phyloP scores from a whole-genome alignment of 2,797 vertebrate species.

The Scarus forsteni region DNA sequence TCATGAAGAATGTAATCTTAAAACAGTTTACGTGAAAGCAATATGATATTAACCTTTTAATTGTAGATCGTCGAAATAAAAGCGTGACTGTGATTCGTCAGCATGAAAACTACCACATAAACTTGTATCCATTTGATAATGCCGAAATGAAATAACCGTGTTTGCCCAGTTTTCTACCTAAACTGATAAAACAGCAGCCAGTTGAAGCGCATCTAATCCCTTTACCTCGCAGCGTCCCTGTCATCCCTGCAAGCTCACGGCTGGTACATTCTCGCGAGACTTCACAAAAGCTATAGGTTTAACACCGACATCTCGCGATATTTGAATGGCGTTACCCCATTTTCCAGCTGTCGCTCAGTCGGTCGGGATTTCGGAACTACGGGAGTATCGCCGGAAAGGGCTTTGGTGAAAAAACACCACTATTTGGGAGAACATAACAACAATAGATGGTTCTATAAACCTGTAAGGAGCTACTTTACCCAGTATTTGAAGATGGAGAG shows the following conservation, averaged over 20 bases:
- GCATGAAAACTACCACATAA: no score
- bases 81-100: no score
- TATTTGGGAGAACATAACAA: conserved; percentile 5
- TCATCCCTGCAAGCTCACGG: background rate
- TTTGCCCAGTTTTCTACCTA: background rate
- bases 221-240: conserved; percentile 8
- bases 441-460: conserved; percentile 35
- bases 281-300: rapidly evolving
- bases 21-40: no score
- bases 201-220: conserved; percentile 25
- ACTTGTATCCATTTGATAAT: no score
- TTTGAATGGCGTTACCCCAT: conserved; percentile 69
- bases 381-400: conserved; percentile 67
- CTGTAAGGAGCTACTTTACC: conserved; percentile 9
- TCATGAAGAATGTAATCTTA: no score
- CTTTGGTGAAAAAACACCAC: conserved; percentile 53
- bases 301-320: conserved; percentile 67
- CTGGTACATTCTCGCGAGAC: conserved; percentile 48
- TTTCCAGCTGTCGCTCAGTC: conserved; percentile 80
- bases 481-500: conserved; percentile 68
- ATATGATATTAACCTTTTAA: no score
- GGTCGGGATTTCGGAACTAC: conserved; percentile 71
- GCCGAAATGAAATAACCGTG: no score
- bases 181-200: background rate
- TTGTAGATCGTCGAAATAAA: no score